Conservation (phyloP, 2,113 vertebrate genomes). For the Dascyllus trimaculatus region DNA sequence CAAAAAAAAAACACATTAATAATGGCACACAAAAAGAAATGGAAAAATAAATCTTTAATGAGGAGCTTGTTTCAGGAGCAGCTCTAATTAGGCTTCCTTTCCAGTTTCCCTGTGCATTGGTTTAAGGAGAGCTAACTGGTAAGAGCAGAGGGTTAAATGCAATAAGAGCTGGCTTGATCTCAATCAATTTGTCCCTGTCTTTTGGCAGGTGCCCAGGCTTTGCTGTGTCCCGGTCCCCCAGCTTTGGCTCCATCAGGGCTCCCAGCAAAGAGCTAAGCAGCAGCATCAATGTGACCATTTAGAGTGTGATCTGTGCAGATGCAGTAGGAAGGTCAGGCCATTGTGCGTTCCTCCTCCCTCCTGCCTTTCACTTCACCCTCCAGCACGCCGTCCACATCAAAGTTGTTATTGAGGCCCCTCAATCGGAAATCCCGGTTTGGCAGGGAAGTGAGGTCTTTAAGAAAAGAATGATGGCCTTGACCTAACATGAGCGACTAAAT, state of each 20-base stretch:
- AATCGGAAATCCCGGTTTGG: constrained; percentile 83
- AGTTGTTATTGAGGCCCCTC: constrained; percentile 80
- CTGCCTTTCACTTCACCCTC: constrained; percentile 74
- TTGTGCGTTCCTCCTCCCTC: constrained; percentile 70
- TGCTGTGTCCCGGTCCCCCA: constrained; percentile 66
- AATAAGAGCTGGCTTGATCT: constrained; percentile 77
- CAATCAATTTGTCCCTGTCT: constrained; percentile 80
- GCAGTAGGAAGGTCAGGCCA: constrained; percentile 79
- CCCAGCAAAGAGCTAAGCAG: constrained; percentile 72
- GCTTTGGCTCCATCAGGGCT: constrained; percentile 77
- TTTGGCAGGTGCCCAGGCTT: constrained; percentile 78
- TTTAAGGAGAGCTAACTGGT: constrained; percentile 55
- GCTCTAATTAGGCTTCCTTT: constrained; percentile 15
- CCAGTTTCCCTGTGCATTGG: constrained; percentile 39
- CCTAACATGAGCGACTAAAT: constrained; percentile 69
- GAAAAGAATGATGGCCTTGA: constrained; percentile 79
- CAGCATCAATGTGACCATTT: constrained; percentile 83
- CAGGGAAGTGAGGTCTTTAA: constrained; percentile 69
- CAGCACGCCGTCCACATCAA: constrained; percentile 80
- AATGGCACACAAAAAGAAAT: not conserved
- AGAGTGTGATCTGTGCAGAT: constrained; percentile 78
- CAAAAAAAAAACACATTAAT: constrained; percentile 20
- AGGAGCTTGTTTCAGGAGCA: constrained; percentile 13
- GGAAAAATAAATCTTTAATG: constrained; percentile 1
- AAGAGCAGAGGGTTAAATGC: constrained; percentile 61